Conservation (phyloP, 2,113 vertebrate species). For the Craseonycteris thonglongyai region DNA sequence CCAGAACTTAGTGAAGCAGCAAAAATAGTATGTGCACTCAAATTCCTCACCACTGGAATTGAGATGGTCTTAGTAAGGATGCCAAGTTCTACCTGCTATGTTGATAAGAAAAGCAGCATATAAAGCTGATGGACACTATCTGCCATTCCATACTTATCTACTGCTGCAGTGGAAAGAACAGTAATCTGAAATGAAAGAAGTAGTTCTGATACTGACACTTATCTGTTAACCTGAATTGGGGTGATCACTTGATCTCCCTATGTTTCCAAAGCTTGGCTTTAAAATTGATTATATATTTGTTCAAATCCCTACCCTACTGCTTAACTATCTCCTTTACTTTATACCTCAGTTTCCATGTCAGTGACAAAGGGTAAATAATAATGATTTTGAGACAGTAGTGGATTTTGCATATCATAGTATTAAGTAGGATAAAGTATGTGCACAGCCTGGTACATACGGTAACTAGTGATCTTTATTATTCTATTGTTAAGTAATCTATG, state of each 20-base stretch:
- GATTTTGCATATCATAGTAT: neutral
- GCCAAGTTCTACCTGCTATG: neutral
- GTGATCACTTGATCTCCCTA: neutral
- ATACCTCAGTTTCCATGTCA: neutral
- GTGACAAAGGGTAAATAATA: neutral
- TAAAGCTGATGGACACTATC: neutral
- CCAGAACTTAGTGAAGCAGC: neutral
- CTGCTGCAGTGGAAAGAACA: neutral
- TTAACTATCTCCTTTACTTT: neutral
- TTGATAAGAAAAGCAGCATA: neutral
- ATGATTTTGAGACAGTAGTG: neutral
- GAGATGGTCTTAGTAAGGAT: neutral
- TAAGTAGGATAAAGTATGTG: neutral
- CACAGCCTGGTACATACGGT: neutral
- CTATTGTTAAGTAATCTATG: neutral
- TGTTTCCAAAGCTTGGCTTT: neutral
- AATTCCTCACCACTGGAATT: neutral
- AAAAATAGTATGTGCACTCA: neutral
- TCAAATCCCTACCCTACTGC: neutral
- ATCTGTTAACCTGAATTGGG: neutral
- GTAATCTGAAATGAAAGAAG: neutral
- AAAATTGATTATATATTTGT: neutral
- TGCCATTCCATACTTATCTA: neutral
- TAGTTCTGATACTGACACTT: neutral
- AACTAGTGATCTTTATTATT: neutral